A percentile compares a stretch with the other conserved stretches of the same genome.
Conservation (phyloP, 2,888 invertebrate species). For the Actias luna region DNA sequence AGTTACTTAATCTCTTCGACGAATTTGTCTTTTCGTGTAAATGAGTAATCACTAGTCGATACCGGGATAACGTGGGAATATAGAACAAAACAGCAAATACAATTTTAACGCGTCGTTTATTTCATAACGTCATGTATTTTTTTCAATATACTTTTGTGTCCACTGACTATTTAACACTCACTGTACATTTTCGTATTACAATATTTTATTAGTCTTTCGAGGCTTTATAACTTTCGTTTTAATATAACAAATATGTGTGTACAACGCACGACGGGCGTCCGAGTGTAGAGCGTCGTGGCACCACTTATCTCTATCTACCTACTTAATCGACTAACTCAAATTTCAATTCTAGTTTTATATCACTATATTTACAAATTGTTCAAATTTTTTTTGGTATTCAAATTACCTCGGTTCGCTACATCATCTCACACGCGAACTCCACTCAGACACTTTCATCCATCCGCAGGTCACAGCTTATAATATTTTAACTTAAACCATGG, state of each 20-base stretch:
- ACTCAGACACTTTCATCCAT: conserved; percentile 59
- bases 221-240: conserved; percentile 75
- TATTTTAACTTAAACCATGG: conserved; percentile 75
- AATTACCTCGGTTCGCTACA: conserved; percentile 72
- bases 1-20: background rate
- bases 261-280: conserved; percentile 76
- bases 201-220: conserved; percentile 76
- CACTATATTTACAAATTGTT: conserved; percentile 81
- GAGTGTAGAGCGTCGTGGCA: conserved; percentile 76
- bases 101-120: conserved; percentile 80
- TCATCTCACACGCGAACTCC: conserved; percentile 63
- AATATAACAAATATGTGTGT: conserved; percentile 79
- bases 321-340: conserved; percentile 70
- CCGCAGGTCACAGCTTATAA: conserved; percentile 70
- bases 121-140: conserved; percentile 75
- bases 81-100: conserved; percentile 73
- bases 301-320: conserved; percentile 75
- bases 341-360: conserved; percentile 66
- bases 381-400: conserved; percentile 80
- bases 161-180: conserved; percentile 83
- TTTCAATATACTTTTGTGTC: conserved; percentile 81
- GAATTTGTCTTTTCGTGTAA: background rate
- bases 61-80: conserved; percentile 40
- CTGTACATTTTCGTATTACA: conserved; percentile 82
- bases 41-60: background rate